Evolutionary conservation across 2,888 invertebrate genomes (phyloP), one percentile per base, ranked within the genome.

Genomic region (Rotaria socialis): DNA sequence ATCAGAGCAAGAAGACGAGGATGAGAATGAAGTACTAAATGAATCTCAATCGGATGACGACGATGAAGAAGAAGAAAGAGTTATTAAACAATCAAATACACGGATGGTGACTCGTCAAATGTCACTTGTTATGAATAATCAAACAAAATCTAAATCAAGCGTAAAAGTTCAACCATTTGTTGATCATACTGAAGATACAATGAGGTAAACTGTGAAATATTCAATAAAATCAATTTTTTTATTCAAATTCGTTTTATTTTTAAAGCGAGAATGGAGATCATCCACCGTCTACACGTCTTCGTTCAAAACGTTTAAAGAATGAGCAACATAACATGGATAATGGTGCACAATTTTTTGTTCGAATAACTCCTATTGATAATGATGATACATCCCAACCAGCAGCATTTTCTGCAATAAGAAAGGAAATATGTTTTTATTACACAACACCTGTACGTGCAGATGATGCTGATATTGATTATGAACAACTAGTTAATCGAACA

Each of bases 321-420:
- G 35, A 35, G 4, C 16, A 67, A 27, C 11, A n/a, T 60, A 27
- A n/a, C 8, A 14, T 10, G 0, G 60, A 60, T 14, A 67, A 35
- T 35, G 67, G 67, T 35, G 67, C 67, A 35, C 67, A 67, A 35
- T 67, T 67, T 67, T 67, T 67, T 6, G 35, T 67, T 35, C 67
- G 67, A 16, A 35, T 67, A 27, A 67, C 67, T 67, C 67, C 67
- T 35, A 35, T 67, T 67, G 67, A 67, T 67, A 35, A 67, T 67
- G 67, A 67, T 67, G 67, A 67, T 67, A 67, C 67, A 35, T 67
- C 67, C 11, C 67, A 67, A 67, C 67, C 67, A 35, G 67, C 67
- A 35, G 67, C 67, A 24, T 67, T 67, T 67, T 67, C 67, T 35
- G 24, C 67, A 7, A 35, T 67, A 16, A 67, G 35, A 67, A 67